Conservation (phyloP, 2,797 vertebrate genomes). For the Diglossa cyanea region DNA sequence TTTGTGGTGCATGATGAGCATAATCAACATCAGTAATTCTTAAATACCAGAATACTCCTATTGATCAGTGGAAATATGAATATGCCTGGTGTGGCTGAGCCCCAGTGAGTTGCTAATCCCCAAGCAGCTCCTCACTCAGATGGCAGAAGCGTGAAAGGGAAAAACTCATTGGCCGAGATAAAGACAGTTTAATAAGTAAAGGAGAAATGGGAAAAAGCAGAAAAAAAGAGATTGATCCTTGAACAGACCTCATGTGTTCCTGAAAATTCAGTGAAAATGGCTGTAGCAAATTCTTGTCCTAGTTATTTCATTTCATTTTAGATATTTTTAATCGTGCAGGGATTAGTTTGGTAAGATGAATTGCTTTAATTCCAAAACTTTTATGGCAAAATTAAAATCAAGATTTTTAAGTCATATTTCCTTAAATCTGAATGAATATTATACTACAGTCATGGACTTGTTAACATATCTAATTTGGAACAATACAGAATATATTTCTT, state of each 20-base stretch:
- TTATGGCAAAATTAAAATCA: not conserved
- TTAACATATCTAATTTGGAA: not conserved
- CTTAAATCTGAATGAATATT: not conserved
- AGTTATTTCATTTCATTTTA: not conserved
- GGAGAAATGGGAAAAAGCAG: not conserved
- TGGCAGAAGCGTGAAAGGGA: not conserved
- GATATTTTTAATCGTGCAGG: not conserved
- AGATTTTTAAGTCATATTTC: not conserved
- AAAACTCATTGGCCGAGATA: not conserved
- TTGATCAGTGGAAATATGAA: not conserved
- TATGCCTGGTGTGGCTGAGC: not conserved
- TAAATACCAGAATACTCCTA: not conserved
- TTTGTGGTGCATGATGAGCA: not conserved
- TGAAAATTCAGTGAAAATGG: not conserved
- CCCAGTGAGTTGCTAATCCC: not conserved
- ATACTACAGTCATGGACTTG: not conserved
- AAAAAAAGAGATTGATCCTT: not conserved
- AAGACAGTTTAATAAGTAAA: not conserved
- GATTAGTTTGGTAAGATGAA: not conserved
- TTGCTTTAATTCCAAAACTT: not conserved
- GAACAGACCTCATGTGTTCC: not conserved
- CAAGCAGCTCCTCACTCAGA: accelerated
- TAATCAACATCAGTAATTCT: not conserved
- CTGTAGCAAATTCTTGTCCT: not conserved
- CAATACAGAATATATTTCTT: accelerated